Conservation (phyloP, 2,797 vertebrate species). For the Pampus argenteus region DNA sequence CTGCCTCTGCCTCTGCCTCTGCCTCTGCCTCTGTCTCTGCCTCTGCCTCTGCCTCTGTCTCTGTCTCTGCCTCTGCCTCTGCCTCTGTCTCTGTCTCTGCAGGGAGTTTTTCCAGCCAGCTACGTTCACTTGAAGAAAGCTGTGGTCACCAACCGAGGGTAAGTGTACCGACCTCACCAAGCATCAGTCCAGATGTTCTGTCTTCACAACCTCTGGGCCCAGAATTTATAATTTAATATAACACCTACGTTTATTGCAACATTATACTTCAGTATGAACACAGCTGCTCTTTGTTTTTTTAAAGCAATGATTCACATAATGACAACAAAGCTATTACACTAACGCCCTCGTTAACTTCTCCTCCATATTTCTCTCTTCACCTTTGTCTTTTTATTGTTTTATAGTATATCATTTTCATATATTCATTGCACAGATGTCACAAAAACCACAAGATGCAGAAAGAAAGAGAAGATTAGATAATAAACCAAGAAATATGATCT, state of each 20-base stretch:
- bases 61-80: no score
- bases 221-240: not conserved
- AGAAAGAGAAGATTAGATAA: no score
- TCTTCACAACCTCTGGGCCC: not conserved
- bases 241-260: not conserved
- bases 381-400: not conserved
- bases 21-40: no score
- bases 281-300: no score
- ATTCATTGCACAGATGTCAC: not conserved
- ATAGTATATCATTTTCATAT: not conserved
- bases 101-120: slow-evolving; percentile 84
- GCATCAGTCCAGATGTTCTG: not conserved
- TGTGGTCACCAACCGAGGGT: slow-evolving; percentile 84
- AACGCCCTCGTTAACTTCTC: not conserved
- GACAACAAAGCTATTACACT: not conserved
- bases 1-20: no score
- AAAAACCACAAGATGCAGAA: no score
- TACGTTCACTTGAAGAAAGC: slow-evolving; percentile 86
- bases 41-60: no score
- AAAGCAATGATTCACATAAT: no score
- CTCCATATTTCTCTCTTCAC: not conserved
- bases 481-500: no score
- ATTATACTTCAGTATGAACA: not conserved
- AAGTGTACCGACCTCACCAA: slow-evolving; percentile 26
- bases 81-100: slow-evolving; percentile 46